These are phyloP conservation scores for Lophura nycthemera DNA, from an alignment of 2,113 vertebrate genomes.

Conservation along the genomic window DNA sequence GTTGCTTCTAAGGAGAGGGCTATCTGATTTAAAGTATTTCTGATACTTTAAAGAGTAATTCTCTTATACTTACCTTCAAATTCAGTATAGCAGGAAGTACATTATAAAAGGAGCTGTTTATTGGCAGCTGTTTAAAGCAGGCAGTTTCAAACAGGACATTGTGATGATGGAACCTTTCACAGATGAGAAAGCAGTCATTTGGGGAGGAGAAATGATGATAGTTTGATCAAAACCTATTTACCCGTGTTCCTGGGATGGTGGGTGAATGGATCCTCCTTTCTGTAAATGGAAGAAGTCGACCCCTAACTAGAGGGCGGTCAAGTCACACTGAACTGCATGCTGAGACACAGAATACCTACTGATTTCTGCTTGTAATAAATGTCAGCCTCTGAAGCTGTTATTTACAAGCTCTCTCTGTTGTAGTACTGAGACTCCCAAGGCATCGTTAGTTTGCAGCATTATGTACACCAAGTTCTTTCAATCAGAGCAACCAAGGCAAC, in stretches of 20 bases:
- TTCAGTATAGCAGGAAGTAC: neutral
- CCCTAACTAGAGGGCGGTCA: neutral
- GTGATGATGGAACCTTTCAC: neutral
- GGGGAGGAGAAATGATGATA: neutral
- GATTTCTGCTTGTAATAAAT: neutral
- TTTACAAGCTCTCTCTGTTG: conserved; percentile 25
- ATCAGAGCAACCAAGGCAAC: neutral
- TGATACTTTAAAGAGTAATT: neutral
- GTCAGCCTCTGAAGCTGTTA: conserved; percentile 20
- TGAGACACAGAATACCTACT: neutral
- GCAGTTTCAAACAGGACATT: neutral
- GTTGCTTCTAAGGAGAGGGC: neutral
- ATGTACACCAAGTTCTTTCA: neutral
- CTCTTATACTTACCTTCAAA: neutral
- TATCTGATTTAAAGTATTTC: neutral
- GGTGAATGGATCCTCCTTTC: neutral
- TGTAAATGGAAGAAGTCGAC: neutral
- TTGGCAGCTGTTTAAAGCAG: neutral
- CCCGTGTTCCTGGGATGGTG: neutral
- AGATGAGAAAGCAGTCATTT: neutral
- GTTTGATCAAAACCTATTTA: neutral
- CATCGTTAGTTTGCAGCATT: neutral
- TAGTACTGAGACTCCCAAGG: conserved; percentile 3
- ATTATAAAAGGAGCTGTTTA: neutral
- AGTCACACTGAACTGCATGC: neutral